Evolutionary conservation across 2,113 vertebrate species (phyloP).

Genomic region (Tor tambroides): DNA sequence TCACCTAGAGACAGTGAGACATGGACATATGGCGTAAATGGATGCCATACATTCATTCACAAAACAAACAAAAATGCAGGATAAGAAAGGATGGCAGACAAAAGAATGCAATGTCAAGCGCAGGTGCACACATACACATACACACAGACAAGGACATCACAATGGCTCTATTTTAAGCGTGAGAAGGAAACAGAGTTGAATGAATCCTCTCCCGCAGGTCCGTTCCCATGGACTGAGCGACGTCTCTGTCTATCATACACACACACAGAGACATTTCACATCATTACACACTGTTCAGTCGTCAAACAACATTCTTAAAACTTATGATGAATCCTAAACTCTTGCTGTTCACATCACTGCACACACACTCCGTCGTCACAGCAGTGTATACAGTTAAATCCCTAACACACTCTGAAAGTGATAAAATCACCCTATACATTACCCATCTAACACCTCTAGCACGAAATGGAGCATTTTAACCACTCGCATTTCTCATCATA

Average conservation of each 20-base stretch:
- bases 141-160: conserved; percentile 91
- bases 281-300: not conserved
- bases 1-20: conserved; percentile 91
- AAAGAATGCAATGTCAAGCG: conserved; percentile 22
- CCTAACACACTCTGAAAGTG: conserved; percentile 7
- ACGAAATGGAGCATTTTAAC: conserved; percentile 37
- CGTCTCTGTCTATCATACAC: conserved; percentile 33
- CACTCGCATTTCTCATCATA: conserved; percentile 42
- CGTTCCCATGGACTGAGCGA: conserved; percentile 92
- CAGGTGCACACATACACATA: conserved; percentile 63
- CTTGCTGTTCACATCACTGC: not conserved
- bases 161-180: conserved; percentile 99
- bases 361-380: not conserved
- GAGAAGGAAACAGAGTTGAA: conserved; percentile 98
- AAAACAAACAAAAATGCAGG: conserved; percentile 20
- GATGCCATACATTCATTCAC: not conserved
- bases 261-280: conserved; percentile 29
- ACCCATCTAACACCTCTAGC: conserved; percentile 47
- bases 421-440: conserved; percentile 25
- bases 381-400: conserved; percentile 17
- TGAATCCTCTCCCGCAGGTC: conserved; percentile 99
- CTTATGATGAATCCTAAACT: conserved; percentile 24
- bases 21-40: conserved; percentile 73
- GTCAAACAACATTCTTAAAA: conserved; percentile 14
- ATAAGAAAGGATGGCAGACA: not conserved